These are phyloP conservation scores for Lathronympha strigana DNA, from an alignment of 2,888 invertebrate species.

Conservation along the genomic window DNA sequence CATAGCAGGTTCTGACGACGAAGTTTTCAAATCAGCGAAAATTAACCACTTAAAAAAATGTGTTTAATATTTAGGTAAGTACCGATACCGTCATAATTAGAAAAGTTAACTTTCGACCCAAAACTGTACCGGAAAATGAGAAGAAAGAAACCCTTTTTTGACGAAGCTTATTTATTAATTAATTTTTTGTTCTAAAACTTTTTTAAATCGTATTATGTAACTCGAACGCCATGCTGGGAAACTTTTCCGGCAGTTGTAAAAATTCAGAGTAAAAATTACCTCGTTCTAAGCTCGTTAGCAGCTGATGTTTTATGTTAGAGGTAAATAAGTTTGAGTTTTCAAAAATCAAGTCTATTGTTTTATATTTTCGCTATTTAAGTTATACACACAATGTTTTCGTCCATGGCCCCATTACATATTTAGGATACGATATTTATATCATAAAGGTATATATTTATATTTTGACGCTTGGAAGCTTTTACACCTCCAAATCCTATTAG, in stretches of 20 bases:
- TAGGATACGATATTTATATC: no score
- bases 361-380: background rate
- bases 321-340: background rate
- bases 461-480: no score
- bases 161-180: background rate
- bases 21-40: no score
- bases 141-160: background rate
- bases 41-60: no score
- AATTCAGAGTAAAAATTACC: conserved; percentile 4
- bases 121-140: background rate
- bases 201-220: conserved; percentile 2
- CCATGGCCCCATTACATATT: no score
- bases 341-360: background rate
- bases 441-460: no score
- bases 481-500: no score
- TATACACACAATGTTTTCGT: no score
- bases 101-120: background rate
- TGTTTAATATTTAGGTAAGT: background rate
- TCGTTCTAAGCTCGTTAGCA: conserved; percentile 27
- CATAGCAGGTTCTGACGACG: background rate
- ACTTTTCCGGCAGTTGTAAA: conserved; percentile 9
- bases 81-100: background rate
- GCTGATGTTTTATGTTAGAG: conserved; percentile 4
- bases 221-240: conserved; percentile 5
- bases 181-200: conserved; percentile 9